Evolutionary conservation across 2,888 invertebrate genomes (phyloP).

Genomic region (Andrena praecox): DNA sequence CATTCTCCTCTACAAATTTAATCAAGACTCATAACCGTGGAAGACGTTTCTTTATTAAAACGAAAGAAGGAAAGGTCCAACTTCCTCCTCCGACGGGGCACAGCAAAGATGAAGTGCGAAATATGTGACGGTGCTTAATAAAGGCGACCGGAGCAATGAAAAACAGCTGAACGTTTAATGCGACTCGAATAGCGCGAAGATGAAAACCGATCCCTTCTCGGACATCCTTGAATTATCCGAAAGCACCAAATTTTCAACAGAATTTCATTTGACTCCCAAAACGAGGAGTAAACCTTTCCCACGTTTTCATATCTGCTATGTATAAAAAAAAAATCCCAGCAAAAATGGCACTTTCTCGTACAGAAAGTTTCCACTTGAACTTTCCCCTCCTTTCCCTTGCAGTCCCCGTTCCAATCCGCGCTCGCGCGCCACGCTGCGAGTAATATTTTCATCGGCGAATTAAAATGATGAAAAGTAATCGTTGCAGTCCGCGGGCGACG

Average conservation of each 20-base stretch:
- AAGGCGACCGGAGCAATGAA: not conserved
- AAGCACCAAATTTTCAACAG: not conserved
- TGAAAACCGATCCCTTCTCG: not conserved
- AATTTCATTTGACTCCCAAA: not conserved
- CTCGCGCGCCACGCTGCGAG: not conserved
- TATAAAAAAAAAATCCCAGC: no score
- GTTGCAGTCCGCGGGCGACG: not conserved
- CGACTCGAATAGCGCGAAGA: not conserved
- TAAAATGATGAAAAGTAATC: not conserved
- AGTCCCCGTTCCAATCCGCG: not conserved
- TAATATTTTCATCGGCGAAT: constrained; percentile 7
- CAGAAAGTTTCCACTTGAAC: no score
- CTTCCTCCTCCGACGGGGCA: not conserved
- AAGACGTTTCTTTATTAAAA: constrained; percentile 29
- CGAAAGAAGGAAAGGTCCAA: not conserved
- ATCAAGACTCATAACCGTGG: constrained; percentile 26
- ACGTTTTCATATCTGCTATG: no score
- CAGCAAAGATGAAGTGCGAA: constrained; percentile 14
- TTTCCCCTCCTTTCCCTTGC: not conserved
- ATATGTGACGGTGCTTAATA: constrained; percentile 31
- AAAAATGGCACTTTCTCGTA: no score
- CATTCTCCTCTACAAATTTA: constrained; percentile 26
- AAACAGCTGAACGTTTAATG: constrained; percentile 8
- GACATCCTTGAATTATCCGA: not conserved
- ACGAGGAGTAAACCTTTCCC: not conserved